Evolutionary conservation across 1,140 invertebrate species (phyloP), one percentile per base, ranked within the genome.

Genomic region (Ceratoteleas bidentatus): DNA sequence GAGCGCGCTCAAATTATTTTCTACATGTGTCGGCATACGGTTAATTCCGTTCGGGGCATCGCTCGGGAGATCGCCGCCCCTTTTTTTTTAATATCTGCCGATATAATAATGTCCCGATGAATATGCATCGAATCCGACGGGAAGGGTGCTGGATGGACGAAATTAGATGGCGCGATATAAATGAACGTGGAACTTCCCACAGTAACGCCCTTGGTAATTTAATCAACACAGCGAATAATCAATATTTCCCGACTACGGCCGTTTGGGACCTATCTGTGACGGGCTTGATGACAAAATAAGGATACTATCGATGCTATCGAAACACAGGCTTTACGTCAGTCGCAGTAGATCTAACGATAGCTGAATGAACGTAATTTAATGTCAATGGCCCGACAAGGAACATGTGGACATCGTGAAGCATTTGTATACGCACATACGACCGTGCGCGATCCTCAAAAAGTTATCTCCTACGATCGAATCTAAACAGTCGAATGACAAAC

Each of bases 161-260:
- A 77, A 50, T 68, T 77, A 68, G 77, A 77, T 64, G 62, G 66
- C 56, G 70, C 73, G 68, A 74, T 58, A 73, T 73, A 77, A 83
- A 79, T 36, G 72, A 77, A 76, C 70, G 80, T 56, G 68, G 79
- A 84, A 86, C 86, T 88, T 88, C 84, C 85, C 61, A 68, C 86
- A 88, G 87, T 87, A 87, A 88, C 84, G 87, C 84, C 83, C 84
- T 77, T 80, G 81, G 81, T 88, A 87, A 89, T 89, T 89, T 88
- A 89, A 88, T 89, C 88, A 87, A 88, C 87, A 86, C 83, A 83
- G 82, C 81, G 80, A 85, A 86, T 88, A 88, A 89, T 89, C 86
- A 89, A 89, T 72, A 78, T 58, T 62, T 57, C 33, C 15, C 50
- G 32, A 49, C 47, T 16, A 45, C 47, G 50, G 49, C 53, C 75